Evolutionary conservation across 2,888 invertebrate species (phyloP).

Genomic region (Thymelicus acteon): DNA sequence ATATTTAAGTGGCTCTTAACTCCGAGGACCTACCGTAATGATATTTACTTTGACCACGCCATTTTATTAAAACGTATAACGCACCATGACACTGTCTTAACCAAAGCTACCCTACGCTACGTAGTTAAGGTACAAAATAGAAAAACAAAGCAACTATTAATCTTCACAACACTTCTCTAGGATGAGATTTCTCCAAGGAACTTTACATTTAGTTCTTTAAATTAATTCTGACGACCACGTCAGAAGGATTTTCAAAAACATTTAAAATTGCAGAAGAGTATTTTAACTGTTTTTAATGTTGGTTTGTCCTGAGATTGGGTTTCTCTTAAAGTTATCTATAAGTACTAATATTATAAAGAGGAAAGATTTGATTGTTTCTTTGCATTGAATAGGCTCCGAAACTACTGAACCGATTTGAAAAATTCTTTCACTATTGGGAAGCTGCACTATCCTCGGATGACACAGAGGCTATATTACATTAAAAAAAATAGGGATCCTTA

Average conservation of each 20-base stretch:
- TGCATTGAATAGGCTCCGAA: too few relatives aligned
- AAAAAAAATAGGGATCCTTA: too few relatives aligned
- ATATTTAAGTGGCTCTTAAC: constrained; percentile 68
- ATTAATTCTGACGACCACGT: constrained; percentile 65
- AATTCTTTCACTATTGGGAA: too few relatives aligned
- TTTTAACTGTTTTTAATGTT: too few relatives aligned
- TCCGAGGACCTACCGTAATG: constrained; percentile 69
- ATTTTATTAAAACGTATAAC: constrained; percentile 49
- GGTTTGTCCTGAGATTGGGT: too few relatives aligned
- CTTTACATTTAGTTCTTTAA: constrained; percentile 70
- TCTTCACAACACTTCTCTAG: constrained; percentile 43
- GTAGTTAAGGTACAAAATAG: constrained; percentile 40
- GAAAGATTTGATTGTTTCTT: too few relatives aligned
- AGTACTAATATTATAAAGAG: too few relatives aligned
- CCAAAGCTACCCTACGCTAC: constrained; percentile 31
- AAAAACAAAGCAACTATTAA: neutral
- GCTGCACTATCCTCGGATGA: too few relatives aligned
- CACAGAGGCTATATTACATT: too few relatives aligned
- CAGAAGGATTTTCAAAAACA: constrained; percentile 4
- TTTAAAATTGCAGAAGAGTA: neutral
- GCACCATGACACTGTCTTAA: constrained; percentile 23
- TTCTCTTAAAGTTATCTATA: too few relatives aligned
- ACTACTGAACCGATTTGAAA: too few relatives aligned
- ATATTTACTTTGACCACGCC: constrained; percentile 66
- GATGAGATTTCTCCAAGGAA: constrained; percentile 66